phyloP scores from a whole-genome alignment of 2,113 vertebrate species.

The Corythaixoides concolor region DNA sequence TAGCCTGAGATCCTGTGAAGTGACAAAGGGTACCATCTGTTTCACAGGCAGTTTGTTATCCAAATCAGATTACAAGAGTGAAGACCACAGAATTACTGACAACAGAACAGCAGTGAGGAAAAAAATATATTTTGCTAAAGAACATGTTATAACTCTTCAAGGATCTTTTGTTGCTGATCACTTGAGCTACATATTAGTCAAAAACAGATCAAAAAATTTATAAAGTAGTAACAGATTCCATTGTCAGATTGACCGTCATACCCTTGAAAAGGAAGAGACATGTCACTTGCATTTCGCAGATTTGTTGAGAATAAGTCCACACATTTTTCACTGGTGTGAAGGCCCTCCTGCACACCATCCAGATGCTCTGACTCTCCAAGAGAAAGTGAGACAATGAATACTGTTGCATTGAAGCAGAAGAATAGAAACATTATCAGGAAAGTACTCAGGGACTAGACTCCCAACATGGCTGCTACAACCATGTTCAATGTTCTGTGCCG shows the following conservation, averaged over 20 bases:
- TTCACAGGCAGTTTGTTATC: background rate
- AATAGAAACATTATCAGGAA: background rate
- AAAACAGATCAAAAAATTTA: background rate
- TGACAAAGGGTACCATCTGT: slow-evolving; percentile 33
- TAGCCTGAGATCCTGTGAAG: background rate
- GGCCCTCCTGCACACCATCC: too few relatives aligned
- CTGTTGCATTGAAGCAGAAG: background rate
- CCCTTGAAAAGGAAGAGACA: background rate
- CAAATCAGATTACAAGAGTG: slow-evolving; percentile 9
- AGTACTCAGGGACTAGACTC: background rate
- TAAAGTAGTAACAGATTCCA: background rate
- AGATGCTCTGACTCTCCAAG: background rate
- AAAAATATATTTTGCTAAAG: background rate
- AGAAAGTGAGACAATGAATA: background rate
- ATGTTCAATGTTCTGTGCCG: background rate
- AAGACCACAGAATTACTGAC: background rate
- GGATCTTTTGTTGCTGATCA: background rate
- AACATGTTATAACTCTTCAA: background rate
- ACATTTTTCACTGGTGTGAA: background rate
- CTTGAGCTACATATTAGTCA: background rate
- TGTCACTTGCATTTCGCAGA: background rate
- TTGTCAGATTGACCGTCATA: background rate
- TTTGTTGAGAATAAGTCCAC: background rate
- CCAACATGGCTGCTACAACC: background rate
- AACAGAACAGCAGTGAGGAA: background rate